A percentile compares a stretch with the other conserved stretches of the same genome.
These are phyloP conservation scores for Arctopsyche grandis DNA, from an alignment of 1,140 invertebrate genomes.

Conservation along the genomic window DNA sequence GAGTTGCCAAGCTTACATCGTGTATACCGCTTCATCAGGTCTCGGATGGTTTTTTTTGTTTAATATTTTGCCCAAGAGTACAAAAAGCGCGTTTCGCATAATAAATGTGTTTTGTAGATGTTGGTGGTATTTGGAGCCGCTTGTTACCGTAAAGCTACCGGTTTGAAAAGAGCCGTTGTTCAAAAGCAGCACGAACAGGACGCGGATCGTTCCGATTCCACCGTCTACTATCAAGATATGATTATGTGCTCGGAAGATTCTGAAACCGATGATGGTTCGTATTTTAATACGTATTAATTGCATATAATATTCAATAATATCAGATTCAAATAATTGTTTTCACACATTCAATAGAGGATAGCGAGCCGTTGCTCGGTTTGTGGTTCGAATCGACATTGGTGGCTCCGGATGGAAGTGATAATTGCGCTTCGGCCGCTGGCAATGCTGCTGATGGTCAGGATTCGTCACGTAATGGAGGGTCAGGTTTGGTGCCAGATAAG, in stretches of 20 bases:
- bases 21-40: constrained; percentile 68
- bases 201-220: constrained; percentile 86
- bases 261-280: constrained; percentile 82
- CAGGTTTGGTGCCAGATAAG: constrained; percentile 84
- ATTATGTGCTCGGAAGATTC: constrained; percentile 89
- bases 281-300: not conserved
- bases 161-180: constrained; percentile 77
- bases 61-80: too few species aligned
- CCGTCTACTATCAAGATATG: constrained; percentile 93
- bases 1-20: constrained; percentile 73
- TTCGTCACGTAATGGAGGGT: constrained; percentile 58
- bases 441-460: constrained; percentile 60
- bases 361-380: constrained; percentile 88
- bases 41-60: constrained; percentile 55
- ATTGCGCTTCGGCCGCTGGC: constrained; percentile 62
- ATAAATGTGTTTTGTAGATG: constrained; percentile 71
- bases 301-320: too few species aligned
- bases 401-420: constrained; percentile 76
- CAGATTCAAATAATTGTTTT: not conserved
- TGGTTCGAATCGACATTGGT: constrained; percentile 94
- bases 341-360: constrained; percentile 72
- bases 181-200: constrained; percentile 85
- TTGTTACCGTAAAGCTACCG: constrained; percentile 89
- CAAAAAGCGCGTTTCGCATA: constrained; percentile 51
- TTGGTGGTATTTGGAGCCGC: constrained; percentile 88